Percentiles rank a stretch among this genome's conserved stretches.
phyloP scores from a whole-genome alignment of 2,797 vertebrate species.

The Thaleichthys pacificus region DNA sequence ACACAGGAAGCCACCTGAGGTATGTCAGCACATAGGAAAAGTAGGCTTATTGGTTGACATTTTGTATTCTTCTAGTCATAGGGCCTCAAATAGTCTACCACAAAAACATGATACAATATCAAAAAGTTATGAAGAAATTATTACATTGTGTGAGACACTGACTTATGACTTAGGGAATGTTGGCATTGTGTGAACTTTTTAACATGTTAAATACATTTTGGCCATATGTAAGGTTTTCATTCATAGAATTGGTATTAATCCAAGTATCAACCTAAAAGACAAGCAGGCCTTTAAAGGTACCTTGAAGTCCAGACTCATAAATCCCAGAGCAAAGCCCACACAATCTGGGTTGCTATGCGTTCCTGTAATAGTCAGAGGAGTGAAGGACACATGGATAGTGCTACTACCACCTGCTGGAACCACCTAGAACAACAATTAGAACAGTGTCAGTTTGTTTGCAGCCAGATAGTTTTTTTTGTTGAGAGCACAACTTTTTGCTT shows the following conservation, averaged over 20 bases:
- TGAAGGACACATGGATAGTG: slow-evolving; percentile 82
- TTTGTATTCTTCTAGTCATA: neutral
- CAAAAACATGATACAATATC: neutral
- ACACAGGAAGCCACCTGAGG: slow-evolving; percentile 70
- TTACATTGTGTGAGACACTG: neutral
- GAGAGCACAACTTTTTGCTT: too few species aligned
- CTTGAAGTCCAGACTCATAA: slow-evolving; percentile 84
- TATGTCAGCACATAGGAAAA: neutral
- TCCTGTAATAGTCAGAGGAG: slow-evolving; percentile 73
- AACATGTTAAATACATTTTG: too few species aligned
- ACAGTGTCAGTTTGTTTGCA: too few species aligned
- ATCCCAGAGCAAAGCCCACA: slow-evolving; percentile 78
- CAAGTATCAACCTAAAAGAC: too few species aligned
- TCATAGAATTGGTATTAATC: too few species aligned
- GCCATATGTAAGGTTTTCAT: too few species aligned
- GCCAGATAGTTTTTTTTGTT: too few species aligned
- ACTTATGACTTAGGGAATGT: neutral
- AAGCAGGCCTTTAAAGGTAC: slow-evolving; percentile 58
- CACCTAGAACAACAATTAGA: slow-evolving; percentile 71
- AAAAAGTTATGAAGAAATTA: neutral
- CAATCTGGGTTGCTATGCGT: slow-evolving; percentile 64
- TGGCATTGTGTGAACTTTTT: neutral
- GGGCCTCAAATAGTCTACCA: too few species aligned
- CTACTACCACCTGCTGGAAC: slow-evolving; percentile 81
- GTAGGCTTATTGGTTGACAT: neutral